These are phyloP conservation scores for Petrolisthes manimaculis DNA, from an alignment of 2,888 invertebrate species.

Conservation along the genomic window DNA sequence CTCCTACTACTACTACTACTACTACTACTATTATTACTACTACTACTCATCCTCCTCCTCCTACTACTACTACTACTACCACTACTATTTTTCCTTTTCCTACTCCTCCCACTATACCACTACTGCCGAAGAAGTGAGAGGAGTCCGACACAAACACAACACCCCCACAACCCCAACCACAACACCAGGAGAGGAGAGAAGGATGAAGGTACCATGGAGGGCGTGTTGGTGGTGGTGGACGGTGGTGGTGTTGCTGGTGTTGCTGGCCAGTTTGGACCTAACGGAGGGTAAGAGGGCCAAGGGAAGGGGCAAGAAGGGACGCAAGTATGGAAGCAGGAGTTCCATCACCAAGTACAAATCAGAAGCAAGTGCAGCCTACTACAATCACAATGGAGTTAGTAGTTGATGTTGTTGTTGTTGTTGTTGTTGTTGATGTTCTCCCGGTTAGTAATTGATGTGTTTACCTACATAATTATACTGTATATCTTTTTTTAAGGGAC, in stretches of 20 bases:
- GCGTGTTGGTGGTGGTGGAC: conserved; percentile 15
- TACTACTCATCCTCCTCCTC: too few species aligned
- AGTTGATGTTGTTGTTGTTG: conserved; percentile 1
- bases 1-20: too few species aligned
- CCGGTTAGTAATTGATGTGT: not conserved
- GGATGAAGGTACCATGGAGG: too few species aligned
- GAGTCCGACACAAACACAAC: too few species aligned
- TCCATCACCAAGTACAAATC: conserved; percentile 37
- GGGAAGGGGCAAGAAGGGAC: conserved; percentile 31
- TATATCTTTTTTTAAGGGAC: too few species aligned
- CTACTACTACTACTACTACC: too few species aligned
- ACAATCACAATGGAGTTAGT: conserved; percentile 54
- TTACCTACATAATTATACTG: not conserved
- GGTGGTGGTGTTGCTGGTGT: conserved; percentile 38
- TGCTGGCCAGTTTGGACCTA: conserved; percentile 33
- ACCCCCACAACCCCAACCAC: too few species aligned
- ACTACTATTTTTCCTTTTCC: too few species aligned
- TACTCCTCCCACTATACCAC: too few species aligned
- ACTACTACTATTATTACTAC: too few species aligned
- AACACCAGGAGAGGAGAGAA: too few species aligned
- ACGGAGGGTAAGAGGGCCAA: conserved; percentile 38
- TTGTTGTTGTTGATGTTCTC: not conserved
- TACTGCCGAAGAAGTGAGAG: too few species aligned
- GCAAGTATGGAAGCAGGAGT: conserved; percentile 35
- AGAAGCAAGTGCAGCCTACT: conserved; percentile 52